These are phyloP conservation scores for Platichthys stellatus DNA, from an alignment of 2,113 vertebrate species.

Conservation along the genomic window DNA sequence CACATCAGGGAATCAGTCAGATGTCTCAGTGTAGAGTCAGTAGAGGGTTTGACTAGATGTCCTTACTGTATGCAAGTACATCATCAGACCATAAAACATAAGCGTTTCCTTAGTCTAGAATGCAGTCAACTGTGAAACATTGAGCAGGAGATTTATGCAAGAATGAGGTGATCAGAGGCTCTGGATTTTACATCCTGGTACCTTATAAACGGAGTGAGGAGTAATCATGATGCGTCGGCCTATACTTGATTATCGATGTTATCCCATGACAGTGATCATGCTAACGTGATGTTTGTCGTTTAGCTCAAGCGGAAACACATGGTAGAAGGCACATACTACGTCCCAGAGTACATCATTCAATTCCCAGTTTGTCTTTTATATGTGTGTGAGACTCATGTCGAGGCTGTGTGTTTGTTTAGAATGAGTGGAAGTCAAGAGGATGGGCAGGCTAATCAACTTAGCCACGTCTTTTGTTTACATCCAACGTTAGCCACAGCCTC, in stretches of 20 bases:
- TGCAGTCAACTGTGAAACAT: neutral
- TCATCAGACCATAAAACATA: neutral
- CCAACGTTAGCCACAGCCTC: neutral
- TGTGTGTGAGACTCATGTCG: neutral
- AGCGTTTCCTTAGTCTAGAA: neutral
- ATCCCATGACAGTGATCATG: neutral
- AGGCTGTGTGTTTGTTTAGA: neutral
- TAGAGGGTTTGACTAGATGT: neutral
- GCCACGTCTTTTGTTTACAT: conserved; percentile 65
- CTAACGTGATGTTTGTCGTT: neutral
- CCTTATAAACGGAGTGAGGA: too few relatives aligned
- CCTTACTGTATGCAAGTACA: neutral
- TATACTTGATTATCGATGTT: too few relatives aligned
- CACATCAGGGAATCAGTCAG: neutral
- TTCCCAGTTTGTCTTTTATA: neutral
- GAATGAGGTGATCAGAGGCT: neutral
- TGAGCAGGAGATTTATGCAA: neutral
- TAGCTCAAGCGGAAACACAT: neutral
- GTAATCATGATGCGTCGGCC: neutral
- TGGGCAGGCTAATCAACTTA: neutral
- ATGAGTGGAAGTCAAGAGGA: neutral
- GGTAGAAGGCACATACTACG: neutral
- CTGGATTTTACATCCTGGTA: too few relatives aligned
- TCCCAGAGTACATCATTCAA: neutral
- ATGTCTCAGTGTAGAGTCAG: neutral